Conservation (phyloP, 2,113 vertebrate genomes). For the Oncorhynchus masou region DNA sequence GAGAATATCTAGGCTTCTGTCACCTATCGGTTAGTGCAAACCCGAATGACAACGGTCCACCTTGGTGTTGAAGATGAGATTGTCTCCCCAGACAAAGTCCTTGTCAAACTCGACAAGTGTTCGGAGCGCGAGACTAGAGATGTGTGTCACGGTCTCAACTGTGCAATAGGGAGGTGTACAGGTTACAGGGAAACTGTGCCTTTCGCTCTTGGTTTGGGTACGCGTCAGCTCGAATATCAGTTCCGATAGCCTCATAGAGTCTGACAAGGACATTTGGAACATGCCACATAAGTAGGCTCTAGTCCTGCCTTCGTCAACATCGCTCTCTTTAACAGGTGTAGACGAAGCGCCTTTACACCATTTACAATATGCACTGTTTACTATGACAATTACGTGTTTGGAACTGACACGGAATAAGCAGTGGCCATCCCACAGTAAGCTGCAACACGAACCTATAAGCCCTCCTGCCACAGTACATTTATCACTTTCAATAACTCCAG, state of each 20-base stretch:
- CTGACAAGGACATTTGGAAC: neutral
- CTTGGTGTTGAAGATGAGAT: neutral
- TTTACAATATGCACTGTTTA: neutral
- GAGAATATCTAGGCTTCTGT: neutral
- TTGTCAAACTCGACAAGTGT: neutral
- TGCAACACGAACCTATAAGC: neutral
- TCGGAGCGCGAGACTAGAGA: neutral
- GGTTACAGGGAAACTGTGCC: neutral
- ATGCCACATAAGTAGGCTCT: neutral
- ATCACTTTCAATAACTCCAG: neutral
- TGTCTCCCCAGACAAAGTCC: neutral
- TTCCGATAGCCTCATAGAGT: constrained; percentile 4
- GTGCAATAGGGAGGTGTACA: neutral
- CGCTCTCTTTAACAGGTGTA: neutral
- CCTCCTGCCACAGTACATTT: neutral
- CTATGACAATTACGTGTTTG: neutral
- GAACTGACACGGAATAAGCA: neutral
- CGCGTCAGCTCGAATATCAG: neutral
- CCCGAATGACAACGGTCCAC: neutral
- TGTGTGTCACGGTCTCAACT: constrained; percentile 5
- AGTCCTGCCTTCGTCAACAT: neutral
- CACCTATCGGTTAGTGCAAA: neutral
- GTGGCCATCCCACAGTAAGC: neutral
- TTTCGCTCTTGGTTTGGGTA: constrained; percentile 14
- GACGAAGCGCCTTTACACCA: neutral